Percentiles rank a stretch among this genome's conserved stretches.
These are phyloP conservation scores for Cyaniris semiargus DNA, from an alignment of 2,888 invertebrate genomes.

Conservation along the genomic window DNA sequence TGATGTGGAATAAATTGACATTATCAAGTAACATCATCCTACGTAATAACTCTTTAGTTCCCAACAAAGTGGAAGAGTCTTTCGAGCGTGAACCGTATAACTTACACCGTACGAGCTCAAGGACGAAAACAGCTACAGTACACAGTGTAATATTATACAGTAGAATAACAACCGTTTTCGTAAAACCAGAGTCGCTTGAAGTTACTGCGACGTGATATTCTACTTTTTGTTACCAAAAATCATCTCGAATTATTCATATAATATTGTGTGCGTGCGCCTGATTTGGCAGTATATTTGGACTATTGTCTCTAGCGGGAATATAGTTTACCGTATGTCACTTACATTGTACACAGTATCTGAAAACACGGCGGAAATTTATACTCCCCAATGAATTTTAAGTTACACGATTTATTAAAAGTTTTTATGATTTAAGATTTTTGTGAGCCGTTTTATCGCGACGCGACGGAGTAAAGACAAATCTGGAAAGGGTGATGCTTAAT, in stretches of 20 bases:
- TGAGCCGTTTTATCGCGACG: neutral
- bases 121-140: neutral
- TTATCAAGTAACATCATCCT: slow-evolving; percentile 10
- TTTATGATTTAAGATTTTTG: slow-evolving; percentile 4
- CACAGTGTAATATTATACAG: neutral
- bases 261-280: neutral
- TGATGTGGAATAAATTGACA: slow-evolving; percentile 19
- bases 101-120: slow-evolving; percentile 19
- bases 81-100: slow-evolving; percentile 2
- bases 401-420: slow-evolving; percentile 9
- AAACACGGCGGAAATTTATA: slow-evolving; percentile 1
- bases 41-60: slow-evolving; percentile 21
- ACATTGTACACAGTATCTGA: neutral
- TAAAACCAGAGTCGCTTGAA: too few relatives aligned
- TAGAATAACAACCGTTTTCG: neutral
- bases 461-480: neutral
- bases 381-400: slow-evolving; percentile 6
- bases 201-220: too few relatives aligned
- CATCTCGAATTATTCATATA: neutral
- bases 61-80: slow-evolving; percentile 18
- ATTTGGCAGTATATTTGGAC: neutral
- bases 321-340: neutral
- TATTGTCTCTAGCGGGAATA: neutral
- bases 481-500: neutral
- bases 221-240: too few relatives aligned